phyloP scores from a whole-genome alignment of 2,888 invertebrate genomes.

The Plagiodera versicolora region DNA sequence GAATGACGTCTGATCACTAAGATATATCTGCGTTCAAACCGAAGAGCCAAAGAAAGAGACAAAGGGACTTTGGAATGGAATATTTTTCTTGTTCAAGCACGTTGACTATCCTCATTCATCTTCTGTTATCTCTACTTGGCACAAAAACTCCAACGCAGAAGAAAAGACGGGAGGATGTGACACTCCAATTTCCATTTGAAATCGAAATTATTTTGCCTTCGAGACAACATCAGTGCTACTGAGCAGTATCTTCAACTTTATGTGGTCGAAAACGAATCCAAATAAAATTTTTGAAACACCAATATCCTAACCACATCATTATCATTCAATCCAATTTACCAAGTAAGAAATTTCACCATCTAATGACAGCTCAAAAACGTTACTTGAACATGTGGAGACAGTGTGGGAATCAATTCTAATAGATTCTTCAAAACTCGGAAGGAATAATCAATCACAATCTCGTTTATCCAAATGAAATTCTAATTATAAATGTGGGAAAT shows the following conservation, averaged over 20 bases:
- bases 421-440: no score
- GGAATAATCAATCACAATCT: no score
- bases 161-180: conserved; percentile 55
- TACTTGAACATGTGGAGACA: no score
- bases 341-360: no score
- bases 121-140: conserved; percentile 52
- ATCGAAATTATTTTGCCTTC: conserved; percentile 49
- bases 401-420: no score
- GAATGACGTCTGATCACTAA: conserved; percentile 37
- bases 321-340: no score
- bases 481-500: no score
- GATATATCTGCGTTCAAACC: conserved; percentile 45
- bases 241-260: conserved; percentile 42
- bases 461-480: no score
- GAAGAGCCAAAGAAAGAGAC: conserved; percentile 44
- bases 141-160: conserved; percentile 45
- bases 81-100: conserved; percentile 52
- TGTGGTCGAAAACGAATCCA: not conserved
- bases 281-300: not conserved
- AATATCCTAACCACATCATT: no score
- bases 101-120: conserved; percentile 51
- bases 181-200: conserved; percentile 56
- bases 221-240: conserved; percentile 43
- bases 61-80: conserved; percentile 50
- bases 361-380: no score